A percentile compares a stretch with the other conserved stretches of the same genome.
phyloP scores from a whole-genome alignment of 2,797 vertebrate genomes.

The Aldrovandia affinis region DNA sequence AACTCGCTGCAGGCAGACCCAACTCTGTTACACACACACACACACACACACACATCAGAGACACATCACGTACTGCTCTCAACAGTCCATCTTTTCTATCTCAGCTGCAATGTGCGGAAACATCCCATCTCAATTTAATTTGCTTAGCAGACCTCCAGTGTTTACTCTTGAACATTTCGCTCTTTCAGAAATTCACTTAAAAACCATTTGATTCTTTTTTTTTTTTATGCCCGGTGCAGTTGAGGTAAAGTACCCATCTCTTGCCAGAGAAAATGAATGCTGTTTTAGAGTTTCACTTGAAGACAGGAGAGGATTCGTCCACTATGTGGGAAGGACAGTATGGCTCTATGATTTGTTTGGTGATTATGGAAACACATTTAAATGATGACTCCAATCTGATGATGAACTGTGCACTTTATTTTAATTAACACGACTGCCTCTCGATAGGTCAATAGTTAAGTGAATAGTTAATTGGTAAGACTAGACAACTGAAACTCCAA shows the following conservation, averaged over 20 bases:
- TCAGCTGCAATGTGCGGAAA: not conserved
- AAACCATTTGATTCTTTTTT: not conserved
- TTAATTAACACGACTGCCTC: not conserved
- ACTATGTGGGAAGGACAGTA: not conserved
- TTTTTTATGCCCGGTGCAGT: not conserved
- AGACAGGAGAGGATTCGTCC: not conserved
- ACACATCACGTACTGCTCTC: not conserved
- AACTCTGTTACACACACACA: no score
- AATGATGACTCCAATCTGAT: not conserved
- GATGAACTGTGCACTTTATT: not conserved
- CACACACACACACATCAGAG: no score
- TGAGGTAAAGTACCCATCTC: not conserved
- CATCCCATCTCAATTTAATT: not conserved
- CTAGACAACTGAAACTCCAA: not conserved
- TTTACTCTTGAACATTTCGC: not conserved
- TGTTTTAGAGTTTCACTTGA: not conserved
- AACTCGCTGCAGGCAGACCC: no score
- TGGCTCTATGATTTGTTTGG: not conserved
- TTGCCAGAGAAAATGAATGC: not conserved
- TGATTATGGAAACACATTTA: not conserved
- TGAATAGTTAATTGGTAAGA: constrained; percentile 15
- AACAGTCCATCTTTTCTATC: not conserved
- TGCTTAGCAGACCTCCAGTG: not conserved
- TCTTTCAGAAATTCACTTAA: not conserved
- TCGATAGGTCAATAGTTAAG: not conserved